Base-by-base conservation (phyloP, 1,140 invertebrate genomes). In the Oryzaephilus surinamensis region DNA sequence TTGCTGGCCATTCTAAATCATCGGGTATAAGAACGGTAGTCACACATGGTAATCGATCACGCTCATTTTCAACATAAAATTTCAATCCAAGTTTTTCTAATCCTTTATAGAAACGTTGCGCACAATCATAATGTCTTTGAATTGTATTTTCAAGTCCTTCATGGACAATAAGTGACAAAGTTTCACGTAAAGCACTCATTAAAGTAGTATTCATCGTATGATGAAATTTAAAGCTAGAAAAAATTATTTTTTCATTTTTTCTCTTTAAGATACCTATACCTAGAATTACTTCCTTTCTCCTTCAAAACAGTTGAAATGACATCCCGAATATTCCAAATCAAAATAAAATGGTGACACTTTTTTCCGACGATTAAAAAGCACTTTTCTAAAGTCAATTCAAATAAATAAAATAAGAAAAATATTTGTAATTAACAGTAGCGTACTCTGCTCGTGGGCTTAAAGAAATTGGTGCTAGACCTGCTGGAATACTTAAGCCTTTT, bases 391-490 rank as follows among this genome's bases (percentile, higher is more conserved):
- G 11, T 6, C 4, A n/a, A n/a, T 24, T 10, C 4, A 24, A 4
- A 8, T 8, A 24, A n/a, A n/a, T 24, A n/a, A 24, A 24, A n/a
- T 24, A 24, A 24, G 3, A 4, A 10, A 24, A 24, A 24, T 24
- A n/a, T 10, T 24, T n/a, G 10, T 4, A n/a, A 6, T 1, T 1
- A 24, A n/a, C n/a, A 10, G 17, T 6, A 32, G 26, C 20, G 24
- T 73, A 84, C 75, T 83, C 71, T 2, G 87, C 88, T 44, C 70
- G 65, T 2, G 73, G 62, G 56, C 80, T 84, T 46, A 93, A 91
- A 12, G 85, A 83, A 17, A 93, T 80, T 0, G 86, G 84, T 10
- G 84, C 76, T 7, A 86, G 65, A 5, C 88, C 88, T 18, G 88
- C 78, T 8, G 84, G 76, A 6, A 77, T 82, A 40, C 84, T 79